Conservation (phyloP, 2,113 vertebrate species). For the Arizona elegans region DNA sequence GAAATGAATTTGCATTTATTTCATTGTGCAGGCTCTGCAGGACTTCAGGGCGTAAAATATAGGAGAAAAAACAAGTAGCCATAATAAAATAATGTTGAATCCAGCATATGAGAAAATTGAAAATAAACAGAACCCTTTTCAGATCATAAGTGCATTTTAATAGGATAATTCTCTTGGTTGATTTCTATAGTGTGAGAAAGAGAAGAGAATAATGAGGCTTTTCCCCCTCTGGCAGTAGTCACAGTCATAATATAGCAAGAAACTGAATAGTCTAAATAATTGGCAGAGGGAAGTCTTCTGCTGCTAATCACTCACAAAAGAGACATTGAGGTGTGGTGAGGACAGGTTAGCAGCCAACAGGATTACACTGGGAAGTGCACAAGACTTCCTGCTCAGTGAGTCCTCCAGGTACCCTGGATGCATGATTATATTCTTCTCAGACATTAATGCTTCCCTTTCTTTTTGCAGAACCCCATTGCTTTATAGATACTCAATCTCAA, state of each 20-base stretch:
- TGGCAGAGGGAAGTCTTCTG: conserved; percentile 13
- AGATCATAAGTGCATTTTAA: conserved; percentile 8
- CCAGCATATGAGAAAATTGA: neutral
- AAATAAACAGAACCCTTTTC: conserved; percentile 26
- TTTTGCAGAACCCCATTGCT: neutral
- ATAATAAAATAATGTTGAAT: conserved; percentile 2
- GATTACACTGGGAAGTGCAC: neutral
- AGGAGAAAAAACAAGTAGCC: neutral
- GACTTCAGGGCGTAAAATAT: conserved; percentile 11
- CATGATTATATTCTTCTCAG: neutral
- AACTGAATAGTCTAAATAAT: conserved; percentile 16
- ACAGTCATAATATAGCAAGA: conserved; percentile 28
- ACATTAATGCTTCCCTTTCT: neutral
- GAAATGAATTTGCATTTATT: conserved; percentile 1
- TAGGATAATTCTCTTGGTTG: conserved; percentile 18
- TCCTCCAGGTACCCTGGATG: neutral
- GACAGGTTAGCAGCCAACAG: conserved; percentile 2
- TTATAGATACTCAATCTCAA: neutral
- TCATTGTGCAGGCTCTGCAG: conserved; percentile 1
- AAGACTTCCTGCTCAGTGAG: neutral
- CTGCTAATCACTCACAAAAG: neutral
- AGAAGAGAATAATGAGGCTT: conserved; percentile 5
- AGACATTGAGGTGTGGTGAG: conserved; percentile 15
- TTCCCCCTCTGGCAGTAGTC: conserved; percentile 24
- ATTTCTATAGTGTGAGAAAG: conserved; percentile 13